Evolutionary conservation across 2,113 vertebrate species (phyloP), one percentile per base, ranked within the genome.

Genomic region (Bungarus multicinctus): DNA sequence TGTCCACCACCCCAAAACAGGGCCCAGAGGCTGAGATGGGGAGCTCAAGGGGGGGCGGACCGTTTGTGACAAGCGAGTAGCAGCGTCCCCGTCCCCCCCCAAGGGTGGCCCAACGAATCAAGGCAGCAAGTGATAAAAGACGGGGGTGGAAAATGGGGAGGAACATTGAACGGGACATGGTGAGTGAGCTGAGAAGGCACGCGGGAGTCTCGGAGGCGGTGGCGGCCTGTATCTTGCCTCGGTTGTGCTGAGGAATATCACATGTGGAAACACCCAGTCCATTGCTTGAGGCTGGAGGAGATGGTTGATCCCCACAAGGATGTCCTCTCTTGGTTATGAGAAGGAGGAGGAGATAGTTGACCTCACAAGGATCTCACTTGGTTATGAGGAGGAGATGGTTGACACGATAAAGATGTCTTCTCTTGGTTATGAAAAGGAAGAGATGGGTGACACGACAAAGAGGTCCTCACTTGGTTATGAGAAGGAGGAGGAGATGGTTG

Each of bases 181-280:
- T 43, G 10, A 85, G 81, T 16, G 11, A 23, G 30, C 39, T 2
- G 74, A 52, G 30, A 92, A 92, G 91, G 91, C 91, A 92, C 91
- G 0, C 14, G 0, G 18, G 54, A 20, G 53, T 54, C 8, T 30
- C 18, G 3, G 34, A 60, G 50, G 50, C 20, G 6, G 6, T 5
- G 60, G 30, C 10, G 3, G 87, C 5, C 18, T 1, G 3, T 18
- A 23, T 64, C 45, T 18, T 43, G 86, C 5, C 53, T 54, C 3
- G 5, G 11, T 52, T 22, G 60, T 7, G 47, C 27, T 0, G 18
- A 53, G 53, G 4, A n/a, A 85, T 18, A 34, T 39, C 34, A 3
- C 1, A 16, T 20, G 16, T 81, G 69, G n/a, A 74, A 0, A 5
- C n/a, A 5, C 4, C 64, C 64, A 2, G n/a, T 34, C n/a, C 2